phyloP scores from a whole-genome alignment of 2,797 vertebrate genomes.

The Liparis tanakae region DNA sequence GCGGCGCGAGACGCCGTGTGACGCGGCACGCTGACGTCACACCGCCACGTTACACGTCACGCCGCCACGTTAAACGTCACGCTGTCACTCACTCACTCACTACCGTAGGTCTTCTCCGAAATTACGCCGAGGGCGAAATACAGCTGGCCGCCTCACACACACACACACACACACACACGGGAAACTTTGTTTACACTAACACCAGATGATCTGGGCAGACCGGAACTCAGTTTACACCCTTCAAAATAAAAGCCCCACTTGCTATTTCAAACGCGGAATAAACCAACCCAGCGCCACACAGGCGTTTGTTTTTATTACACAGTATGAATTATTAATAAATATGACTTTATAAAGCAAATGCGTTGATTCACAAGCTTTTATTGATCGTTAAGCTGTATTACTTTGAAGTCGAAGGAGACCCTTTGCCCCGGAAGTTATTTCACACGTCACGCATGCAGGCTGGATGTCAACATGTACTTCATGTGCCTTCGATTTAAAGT shows the following conservation, averaged over 20 bases:
- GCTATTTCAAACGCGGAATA: neutral
- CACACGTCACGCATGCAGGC: neutral
- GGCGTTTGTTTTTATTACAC: accelerated
- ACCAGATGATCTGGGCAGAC: constrained; percentile 68
- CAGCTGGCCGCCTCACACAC: neutral
- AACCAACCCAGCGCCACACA: accelerated
- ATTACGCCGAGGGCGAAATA: constrained; percentile 5
- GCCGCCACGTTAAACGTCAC: neutral
- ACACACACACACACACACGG: constrained; percentile 1
- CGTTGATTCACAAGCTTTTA: neutral
- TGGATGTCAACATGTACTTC: constrained; percentile 2
- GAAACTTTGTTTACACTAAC: constrained; percentile 58
- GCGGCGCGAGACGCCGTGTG: neutral
- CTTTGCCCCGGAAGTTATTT: constrained; percentile 57
- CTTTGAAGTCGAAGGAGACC: neutral
- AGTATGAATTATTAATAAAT: accelerated
- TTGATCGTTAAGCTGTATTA: accelerated
- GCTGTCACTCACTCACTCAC: neutral
- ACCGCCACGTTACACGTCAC: neutral
- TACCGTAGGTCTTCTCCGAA: neutral
- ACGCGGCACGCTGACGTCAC: neutral
- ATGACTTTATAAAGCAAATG: accelerated
- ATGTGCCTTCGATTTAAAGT: neutral
- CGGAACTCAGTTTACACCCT: constrained; percentile 41
- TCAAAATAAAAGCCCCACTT: constrained; percentile 61